phyloP scores from a whole-genome alignment of 2,797 vertebrate genomes.

The Trachurus trachurus region DNA sequence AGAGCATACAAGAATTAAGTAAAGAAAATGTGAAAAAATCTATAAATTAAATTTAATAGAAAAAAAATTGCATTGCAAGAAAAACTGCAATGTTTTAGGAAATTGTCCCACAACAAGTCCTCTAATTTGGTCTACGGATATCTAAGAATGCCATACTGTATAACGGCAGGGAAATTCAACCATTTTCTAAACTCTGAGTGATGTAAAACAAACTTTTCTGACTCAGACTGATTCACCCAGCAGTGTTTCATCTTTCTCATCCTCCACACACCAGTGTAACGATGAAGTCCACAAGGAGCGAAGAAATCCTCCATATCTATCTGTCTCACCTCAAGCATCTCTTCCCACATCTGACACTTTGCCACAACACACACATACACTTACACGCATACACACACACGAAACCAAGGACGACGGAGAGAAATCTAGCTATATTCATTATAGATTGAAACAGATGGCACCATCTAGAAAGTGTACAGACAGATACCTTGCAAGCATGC shows the following conservation, averaged over 20 bases:
- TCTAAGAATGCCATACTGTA: slow-evolving; percentile 12
- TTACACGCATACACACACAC: slow-evolving; percentile 26
- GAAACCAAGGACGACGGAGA: slow-evolving; percentile 49
- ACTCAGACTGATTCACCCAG: slow-evolving; percentile 56
- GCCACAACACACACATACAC: slow-evolving; percentile 49
- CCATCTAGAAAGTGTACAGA: slow-evolving; percentile 48
- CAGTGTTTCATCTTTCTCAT: slow-evolving; percentile 59
- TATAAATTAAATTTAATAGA: not conserved
- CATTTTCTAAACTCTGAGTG: slow-evolving; percentile 35
- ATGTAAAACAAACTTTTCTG: slow-evolving; percentile 58
- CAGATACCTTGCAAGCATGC: slow-evolving; percentile 51
- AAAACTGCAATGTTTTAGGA: not conserved
- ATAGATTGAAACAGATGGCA: slow-evolving; percentile 71
- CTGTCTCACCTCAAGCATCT: slow-evolving; percentile 71
- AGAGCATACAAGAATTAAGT: not conserved
- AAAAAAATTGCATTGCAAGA: not conserved
- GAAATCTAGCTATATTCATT: slow-evolving; percentile 57
- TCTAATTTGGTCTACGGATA: slow-evolving; percentile 30
- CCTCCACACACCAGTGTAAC: slow-evolving; percentile 50
- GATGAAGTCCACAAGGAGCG: slow-evolving; percentile 61
- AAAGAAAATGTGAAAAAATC: slow-evolving; percentile 1
- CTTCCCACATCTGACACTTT: slow-evolving; percentile 71
- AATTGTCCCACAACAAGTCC: slow-evolving; percentile 9
- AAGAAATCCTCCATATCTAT: slow-evolving; percentile 58
- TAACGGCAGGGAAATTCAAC: slow-evolving; percentile 20